Conservation (phyloP, 1,140 invertebrate genomes). For the Campodea augens region DNA sequence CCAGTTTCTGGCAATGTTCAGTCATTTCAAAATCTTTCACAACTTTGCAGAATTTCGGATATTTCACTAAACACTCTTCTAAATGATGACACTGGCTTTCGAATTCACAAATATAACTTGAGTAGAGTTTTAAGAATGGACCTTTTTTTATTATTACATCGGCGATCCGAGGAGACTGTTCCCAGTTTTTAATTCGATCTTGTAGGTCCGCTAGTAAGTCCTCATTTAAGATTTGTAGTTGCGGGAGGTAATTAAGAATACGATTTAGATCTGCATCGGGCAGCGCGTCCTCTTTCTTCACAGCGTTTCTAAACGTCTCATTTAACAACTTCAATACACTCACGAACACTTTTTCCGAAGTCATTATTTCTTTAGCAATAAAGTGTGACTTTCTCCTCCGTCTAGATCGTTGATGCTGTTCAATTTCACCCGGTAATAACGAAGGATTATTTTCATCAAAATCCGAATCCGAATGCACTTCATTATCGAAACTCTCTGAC, state of each 20-base stretch:
- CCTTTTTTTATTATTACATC: constrained; percentile 56
- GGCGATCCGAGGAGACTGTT: constrained; percentile 36
- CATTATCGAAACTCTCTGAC: constrained; percentile 9
- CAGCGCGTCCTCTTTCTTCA: constrained; percentile 26
- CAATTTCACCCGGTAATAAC: background rate
- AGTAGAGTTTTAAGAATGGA: constrained; percentile 53
- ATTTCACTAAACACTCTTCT: constrained; percentile 37
- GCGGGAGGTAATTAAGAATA: constrained; percentile 37
- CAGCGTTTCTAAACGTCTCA: constrained; percentile 36
- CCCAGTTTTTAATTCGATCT: constrained; percentile 39
- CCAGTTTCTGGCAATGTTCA: constrained; percentile 38
- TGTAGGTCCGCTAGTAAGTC: constrained; percentile 43
- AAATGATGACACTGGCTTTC: constrained; percentile 37
- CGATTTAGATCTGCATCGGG: constrained; percentile 31
- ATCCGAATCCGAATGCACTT: constrained; percentile 13
- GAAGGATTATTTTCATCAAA: constrained; percentile 5
- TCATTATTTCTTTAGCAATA: constrained; percentile 44
- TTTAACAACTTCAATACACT: constrained; percentile 45
- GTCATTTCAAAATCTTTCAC: constrained; percentile 44
- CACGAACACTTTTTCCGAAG: constrained; percentile 49
- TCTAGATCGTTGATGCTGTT: constrained; percentile 4
- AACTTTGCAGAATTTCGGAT: constrained; percentile 36
- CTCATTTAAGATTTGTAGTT: constrained; percentile 38
- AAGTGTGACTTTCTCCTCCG: constrained; percentile 28
- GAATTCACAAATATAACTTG: constrained; percentile 50